Percentiles rank a stretch among this genome's conserved stretches.
These are phyloP conservation scores for Caenorhabditis imperialis DNA, from an alignment of 2,888 invertebrate species.

Conservation along the genomic window DNA sequence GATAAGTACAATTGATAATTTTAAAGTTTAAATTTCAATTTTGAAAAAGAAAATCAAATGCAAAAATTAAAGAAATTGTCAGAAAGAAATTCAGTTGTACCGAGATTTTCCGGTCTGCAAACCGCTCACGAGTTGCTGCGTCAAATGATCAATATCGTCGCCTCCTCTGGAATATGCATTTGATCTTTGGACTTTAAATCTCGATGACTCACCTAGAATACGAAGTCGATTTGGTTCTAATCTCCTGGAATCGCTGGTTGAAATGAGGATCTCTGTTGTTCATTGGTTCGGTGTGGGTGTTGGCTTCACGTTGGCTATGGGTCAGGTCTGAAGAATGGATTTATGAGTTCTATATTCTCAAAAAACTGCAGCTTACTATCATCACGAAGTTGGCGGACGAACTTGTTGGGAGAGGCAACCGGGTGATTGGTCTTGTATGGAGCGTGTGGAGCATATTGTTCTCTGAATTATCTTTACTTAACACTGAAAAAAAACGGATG, in stretches of 20 bases:
- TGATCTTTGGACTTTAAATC: neutral
- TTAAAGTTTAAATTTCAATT: neutral
- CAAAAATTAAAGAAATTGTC: no score
- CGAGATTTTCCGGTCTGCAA: conserved; percentile 59
- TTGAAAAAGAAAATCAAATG: no score
- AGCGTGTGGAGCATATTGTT: conserved; percentile 67
- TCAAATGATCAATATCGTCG: conserved; percentile 74
- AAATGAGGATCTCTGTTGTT: conserved; percentile 63
- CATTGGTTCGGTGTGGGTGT: conserved; percentile 71
- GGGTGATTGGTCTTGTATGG: conserved; percentile 69
- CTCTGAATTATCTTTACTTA: conserved; percentile 36
- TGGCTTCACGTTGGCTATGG: conserved; percentile 74
- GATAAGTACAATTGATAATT: no score
- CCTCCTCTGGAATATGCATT: conserved; percentile 50
- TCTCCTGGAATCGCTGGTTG: conserved; percentile 70
- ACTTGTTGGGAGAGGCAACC: conserved; percentile 70
- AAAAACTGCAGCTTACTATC: conserved; percentile 75
- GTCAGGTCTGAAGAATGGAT: conserved; percentile 73
- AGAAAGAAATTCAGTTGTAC: conserved; percentile 50
- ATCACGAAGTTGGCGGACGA: conserved; percentile 76
- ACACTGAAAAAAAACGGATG: neutral
- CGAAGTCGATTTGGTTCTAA: conserved; percentile 61
- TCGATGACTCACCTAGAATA: conserved; percentile 29
- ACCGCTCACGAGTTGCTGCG: conserved; percentile 71
- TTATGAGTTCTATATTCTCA: no score